Conservation (phyloP, 2,113 vertebrate species). For the Neodon shergylaensis region DNA sequence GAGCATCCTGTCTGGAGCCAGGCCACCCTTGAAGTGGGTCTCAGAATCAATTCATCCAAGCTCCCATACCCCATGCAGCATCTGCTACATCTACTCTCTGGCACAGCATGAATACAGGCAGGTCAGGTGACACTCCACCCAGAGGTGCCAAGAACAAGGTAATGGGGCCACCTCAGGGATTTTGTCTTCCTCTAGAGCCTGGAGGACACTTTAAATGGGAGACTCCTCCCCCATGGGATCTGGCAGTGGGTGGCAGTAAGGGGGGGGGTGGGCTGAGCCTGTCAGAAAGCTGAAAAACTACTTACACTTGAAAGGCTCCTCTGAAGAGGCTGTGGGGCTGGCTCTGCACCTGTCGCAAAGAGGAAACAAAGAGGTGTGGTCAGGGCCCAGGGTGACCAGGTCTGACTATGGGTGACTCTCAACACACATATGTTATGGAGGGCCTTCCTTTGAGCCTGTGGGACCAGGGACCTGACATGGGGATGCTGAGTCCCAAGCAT, state of each 20-base stretch:
- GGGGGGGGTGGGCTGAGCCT: fast-evolving
- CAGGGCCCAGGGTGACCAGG: neutral
- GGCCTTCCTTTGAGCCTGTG: neutral
- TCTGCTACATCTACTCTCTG: neutral
- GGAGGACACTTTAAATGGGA: neutral
- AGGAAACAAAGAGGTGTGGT: slow-evolving; percentile 4
- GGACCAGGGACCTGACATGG: neutral
- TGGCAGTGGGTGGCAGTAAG: neutral
- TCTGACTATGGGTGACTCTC: neutral
- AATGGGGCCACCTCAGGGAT: neutral
- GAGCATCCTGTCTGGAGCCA: neutral
- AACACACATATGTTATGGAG: neutral
- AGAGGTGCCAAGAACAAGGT: neutral
- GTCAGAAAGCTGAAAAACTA: slow-evolving; percentile 56
- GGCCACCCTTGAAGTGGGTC: neutral
- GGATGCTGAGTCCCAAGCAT: too few relatives aligned
- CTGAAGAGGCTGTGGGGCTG: slow-evolving; percentile 79
- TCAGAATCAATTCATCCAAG: neutral
- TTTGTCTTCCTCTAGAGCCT: neutral
- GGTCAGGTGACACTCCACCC: neutral
- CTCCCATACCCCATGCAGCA: fast-evolving
- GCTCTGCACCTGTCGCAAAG: slow-evolving; percentile 77
- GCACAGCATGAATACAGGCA: neutral
- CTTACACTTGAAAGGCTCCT: slow-evolving; percentile 85
- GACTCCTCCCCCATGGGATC: neutral